phyloP scores from a whole-genome alignment of 1,140 invertebrate genomes.

The Hormaphis cornu region DNA sequence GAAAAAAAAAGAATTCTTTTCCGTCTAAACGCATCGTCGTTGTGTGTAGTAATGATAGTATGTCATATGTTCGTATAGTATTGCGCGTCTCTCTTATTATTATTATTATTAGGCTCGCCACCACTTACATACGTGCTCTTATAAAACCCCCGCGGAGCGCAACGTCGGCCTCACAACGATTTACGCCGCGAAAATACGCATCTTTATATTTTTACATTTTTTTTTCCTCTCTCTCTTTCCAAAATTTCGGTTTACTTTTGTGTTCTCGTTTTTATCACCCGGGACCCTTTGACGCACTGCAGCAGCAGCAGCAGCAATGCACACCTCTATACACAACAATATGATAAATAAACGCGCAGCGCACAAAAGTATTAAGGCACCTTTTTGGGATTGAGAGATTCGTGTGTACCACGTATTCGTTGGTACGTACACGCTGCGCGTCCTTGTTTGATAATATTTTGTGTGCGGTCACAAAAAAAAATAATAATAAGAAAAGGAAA shows the following conservation, averaged over 20 bases:
- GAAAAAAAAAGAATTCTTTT: background rate
- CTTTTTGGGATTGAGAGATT: constrained; percentile 28
- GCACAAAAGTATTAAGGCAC: background rate
- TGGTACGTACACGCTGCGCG: background rate
- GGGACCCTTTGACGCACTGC: constrained; percentile 9
- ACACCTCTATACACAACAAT: too few relatives aligned
- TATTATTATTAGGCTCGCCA: background rate
- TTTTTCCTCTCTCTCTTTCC: too few relatives aligned
- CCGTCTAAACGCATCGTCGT: background rate
- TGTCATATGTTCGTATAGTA: background rate
- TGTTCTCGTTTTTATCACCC: constrained; percentile 24
- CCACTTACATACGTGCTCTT: background rate
- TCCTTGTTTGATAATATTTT: constrained; percentile 31
- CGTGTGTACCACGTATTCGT: background rate
- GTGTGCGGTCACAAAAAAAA: constrained; percentile 21
- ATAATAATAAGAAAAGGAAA: too few relatives aligned
- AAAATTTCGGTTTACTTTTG: constrained; percentile 22
- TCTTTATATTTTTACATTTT: constrained; percentile 25
- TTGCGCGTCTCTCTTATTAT: constrained; percentile 1
- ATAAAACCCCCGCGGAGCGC: background rate
- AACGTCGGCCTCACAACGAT: background rate
- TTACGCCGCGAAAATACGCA: background rate
- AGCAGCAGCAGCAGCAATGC: too few relatives aligned
- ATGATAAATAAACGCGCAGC: constrained; percentile 18
- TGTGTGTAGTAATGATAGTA: too few relatives aligned